Percentiles rank a stretch among this genome's conserved stretches.
Evolutionary conservation across 2,888 invertebrate species (phyloP).

Genomic region (Diabrotica balteata): DNA sequence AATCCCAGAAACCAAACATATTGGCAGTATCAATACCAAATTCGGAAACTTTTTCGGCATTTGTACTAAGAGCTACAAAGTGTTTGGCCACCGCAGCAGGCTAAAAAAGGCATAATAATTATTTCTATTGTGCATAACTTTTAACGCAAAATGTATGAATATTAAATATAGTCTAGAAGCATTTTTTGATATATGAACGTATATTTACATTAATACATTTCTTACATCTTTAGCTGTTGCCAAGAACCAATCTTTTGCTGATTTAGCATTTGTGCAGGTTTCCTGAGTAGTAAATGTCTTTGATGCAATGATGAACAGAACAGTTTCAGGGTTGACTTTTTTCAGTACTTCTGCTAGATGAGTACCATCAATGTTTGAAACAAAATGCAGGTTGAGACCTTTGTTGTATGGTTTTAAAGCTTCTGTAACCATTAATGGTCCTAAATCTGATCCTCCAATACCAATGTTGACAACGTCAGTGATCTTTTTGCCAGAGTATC

Average conservation of each 20-base stretch:
- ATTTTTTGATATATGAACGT: no score
- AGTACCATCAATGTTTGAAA: conserved; percentile 99
- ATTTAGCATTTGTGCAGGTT: conserved; percentile 98
- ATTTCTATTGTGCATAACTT: no score
- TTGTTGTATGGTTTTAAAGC: conserved; percentile 90
- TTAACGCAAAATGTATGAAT: no score
- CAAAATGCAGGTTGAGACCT: conserved; percentile 91
- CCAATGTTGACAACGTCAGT: conserved; percentile 99
- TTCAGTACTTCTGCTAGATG: conserved; percentile 94
- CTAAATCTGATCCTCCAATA: conserved; percentile 98
- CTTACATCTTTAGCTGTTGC: conserved; percentile 84
- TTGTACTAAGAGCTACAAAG: conserved; percentile 98
- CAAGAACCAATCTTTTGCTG: conserved; percentile 97
- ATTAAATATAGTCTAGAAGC: no score
- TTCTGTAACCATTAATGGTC: conserved; percentile 99
- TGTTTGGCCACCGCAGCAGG: conserved; percentile 89
- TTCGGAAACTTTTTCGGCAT: conserved; percentile 89
- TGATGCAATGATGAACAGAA: conserved; percentile 97
- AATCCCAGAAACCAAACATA: conserved; percentile 99
- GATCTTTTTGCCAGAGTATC: conserved; percentile 90
- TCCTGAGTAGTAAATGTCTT: conserved; percentile 99
- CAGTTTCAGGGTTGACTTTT: conserved; percentile 89
- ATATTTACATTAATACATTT: background rate
- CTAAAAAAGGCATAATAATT: conserved; percentile 59
- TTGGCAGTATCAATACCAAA: conserved; percentile 97